A percentile compares a stretch with the other conserved stretches of the same genome.
These are phyloP conservation scores for Pogonomyrmex barbatus DNA, from an alignment of 1,140 invertebrate genomes.

Conservation along the genomic window DNA sequence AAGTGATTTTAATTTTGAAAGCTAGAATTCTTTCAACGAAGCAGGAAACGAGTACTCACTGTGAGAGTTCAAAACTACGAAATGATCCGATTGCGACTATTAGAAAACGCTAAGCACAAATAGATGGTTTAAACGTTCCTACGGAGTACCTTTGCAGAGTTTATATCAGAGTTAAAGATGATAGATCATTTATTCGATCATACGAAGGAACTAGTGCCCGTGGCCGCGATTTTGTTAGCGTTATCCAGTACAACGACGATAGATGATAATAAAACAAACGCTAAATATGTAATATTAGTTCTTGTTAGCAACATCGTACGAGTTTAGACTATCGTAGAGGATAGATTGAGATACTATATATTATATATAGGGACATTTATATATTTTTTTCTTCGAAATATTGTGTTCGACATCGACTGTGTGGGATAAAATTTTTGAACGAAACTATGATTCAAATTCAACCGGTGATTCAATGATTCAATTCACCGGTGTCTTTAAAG, in stretches of 20 bases:
- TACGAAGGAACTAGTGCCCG: background rate
- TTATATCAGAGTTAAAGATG: slow-evolving; percentile 24
- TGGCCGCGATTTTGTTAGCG: slow-evolving; percentile 11
- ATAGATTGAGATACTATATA: slow-evolving; percentile 20
- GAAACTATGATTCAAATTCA: background rate
- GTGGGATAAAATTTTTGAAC: background rate
- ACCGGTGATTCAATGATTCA: no score
- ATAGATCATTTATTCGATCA: slow-evolving; percentile 30
- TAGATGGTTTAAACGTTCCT: slow-evolving; percentile 67
- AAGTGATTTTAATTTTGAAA: slow-evolving; percentile 28
- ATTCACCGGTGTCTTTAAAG: background rate
- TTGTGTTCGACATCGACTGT: slow-evolving; percentile 12
- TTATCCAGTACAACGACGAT: slow-evolving; percentile 20
- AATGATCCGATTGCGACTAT: background rate
- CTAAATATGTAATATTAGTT: slow-evolving; percentile 49
- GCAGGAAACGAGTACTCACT: slow-evolving; percentile 6
- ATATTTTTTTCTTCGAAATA: slow-evolving; percentile 25
- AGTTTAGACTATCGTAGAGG: slow-evolving; percentile 30
- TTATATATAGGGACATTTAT: slow-evolving; percentile 18
- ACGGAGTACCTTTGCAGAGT: slow-evolving; percentile 60
- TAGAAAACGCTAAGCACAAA: slow-evolving; percentile 17
- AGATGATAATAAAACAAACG: slow-evolving; percentile 42
- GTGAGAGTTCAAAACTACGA: background rate
- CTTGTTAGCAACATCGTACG: slow-evolving; percentile 29
- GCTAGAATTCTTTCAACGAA: background rate